Base-by-base conservation (phyloP, 2,888 invertebrate species). In the Troides aeacus region DNA sequence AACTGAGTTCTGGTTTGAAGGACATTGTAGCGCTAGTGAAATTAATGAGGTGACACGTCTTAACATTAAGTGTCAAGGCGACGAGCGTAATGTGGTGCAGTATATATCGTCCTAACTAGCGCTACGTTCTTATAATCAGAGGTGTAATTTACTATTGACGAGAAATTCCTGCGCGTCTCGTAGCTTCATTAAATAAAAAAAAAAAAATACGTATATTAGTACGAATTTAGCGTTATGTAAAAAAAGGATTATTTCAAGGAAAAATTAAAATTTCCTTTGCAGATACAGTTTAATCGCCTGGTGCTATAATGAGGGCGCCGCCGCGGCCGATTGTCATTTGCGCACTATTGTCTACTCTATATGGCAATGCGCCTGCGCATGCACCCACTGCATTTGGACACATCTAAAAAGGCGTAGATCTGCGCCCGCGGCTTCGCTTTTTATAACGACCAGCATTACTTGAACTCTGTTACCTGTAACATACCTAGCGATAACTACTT, bases 361-460 rank as follows among this genome's bases (percentile, higher is more conserved):
- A 91, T 87, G 92, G 91, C 80, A 86, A 85, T 88, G 87, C 87
- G 80, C 81, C 87, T 81, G 88, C 82, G 84, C 83, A 77, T 76
- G 83, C 82, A 80, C 76, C 76, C 75, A 78, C 85, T 84, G 79
- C 80, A 84, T 89, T 89, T 88, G 87, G 89, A 84, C 89, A 83
- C 80, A 85, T 91, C 91, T 91, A 90, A 90, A 90, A 89, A 87
- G 83, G 90, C 88, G 84, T 85, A 89, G 91, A 90, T 91, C 91
- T 91, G 90, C 88, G 88, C 83, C 78, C 77, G 89, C 89, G 89
- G 90, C 88, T 77, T 79, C 75, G 85, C 89, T 88, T 88, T 89
- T 84, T 84, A 78, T 76, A 62, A 64, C 72, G 67, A 72, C 89
- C 86, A 84, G 71, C 74, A 59, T 78, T 74, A 59, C 70, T 70